Evolutionary conservation across 2,888 invertebrate species (phyloP).

Genomic region (Ophion ventricosus): DNA sequence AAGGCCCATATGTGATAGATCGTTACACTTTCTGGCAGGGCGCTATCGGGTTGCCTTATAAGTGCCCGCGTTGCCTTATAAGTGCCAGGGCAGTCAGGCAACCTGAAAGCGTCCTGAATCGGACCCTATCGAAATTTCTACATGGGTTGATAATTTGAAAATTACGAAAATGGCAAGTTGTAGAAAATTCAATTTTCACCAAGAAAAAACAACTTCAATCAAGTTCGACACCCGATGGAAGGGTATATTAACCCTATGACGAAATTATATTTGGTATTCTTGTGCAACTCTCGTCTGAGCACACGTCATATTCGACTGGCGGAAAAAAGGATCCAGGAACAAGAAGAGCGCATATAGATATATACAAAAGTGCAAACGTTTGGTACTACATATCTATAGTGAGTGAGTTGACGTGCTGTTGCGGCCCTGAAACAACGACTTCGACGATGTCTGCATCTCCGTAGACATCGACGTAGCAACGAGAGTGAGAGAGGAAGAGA

Average conservation of each 20-base stretch:
- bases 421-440: conserved; percentile 58
- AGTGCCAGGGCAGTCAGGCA: too few species aligned
- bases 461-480: conserved; percentile 51
- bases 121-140: too few species aligned
- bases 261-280: conserved; percentile 29
- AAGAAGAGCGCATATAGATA: not conserved
- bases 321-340: not conserved
- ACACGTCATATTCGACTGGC: conserved; percentile 35
- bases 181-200: too few species aligned
- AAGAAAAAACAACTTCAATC: not conserved
- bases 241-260: conserved; percentile 31
- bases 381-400: conserved; percentile 16
- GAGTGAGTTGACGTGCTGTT: conserved; percentile 50
- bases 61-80: too few species aligned
- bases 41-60: too few species aligned
- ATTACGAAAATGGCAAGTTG: too few species aligned
- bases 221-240: not conserved
- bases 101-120: too few species aligned
- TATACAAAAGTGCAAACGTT: conserved; percentile 13
- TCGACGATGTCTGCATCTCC: conserved; percentile 47
- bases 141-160: too few species aligned
- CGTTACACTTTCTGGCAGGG: too few species aligned
- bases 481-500: not conserved
- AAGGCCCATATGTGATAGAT: too few species aligned
- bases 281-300: conserved; percentile 20